A percentile compares a stretch with the other conserved stretches of the same genome.
Conservation (phyloP, 1,140 invertebrate genomes). For the Penaeus vannamei region DNA sequence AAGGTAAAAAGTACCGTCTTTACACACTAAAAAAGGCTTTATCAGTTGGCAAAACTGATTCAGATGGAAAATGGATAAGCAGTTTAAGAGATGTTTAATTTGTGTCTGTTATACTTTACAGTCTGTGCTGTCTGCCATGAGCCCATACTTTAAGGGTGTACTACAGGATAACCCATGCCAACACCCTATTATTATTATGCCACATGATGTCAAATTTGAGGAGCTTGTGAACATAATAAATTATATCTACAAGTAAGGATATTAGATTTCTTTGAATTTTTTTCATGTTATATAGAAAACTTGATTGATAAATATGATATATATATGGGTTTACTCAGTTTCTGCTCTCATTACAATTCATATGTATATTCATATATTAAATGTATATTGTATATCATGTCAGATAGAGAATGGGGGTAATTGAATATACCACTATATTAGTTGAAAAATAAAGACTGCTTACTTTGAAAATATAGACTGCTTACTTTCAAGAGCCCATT, state of each 20-base stretch:
- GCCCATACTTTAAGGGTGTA: constrained; percentile 90
- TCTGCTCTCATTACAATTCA: neutral
- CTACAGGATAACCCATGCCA: constrained; percentile 93
- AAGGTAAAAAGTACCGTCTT: constrained; percentile 43
- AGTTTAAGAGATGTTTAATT: neutral
- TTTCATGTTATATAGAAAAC: neutral
- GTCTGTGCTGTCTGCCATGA: constrained; percentile 87
- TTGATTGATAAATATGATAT: neutral
- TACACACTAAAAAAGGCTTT: neutral
- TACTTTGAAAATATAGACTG: neutral
- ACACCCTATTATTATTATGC: constrained; percentile 87
- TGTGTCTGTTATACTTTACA: constrained; percentile 13
- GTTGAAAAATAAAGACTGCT: neutral
- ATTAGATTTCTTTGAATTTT: neutral
- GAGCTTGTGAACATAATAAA: constrained; percentile 89
- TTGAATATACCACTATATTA: neutral
- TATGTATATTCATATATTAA: neutral
- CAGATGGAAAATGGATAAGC: neutral
- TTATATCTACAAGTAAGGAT: constrained; percentile 85
- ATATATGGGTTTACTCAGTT: neutral
- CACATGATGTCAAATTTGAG: constrained; percentile 89
- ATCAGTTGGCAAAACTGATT: neutral
- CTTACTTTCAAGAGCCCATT: neutral
- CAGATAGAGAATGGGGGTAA: neutral
- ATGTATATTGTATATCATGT: no score